Percentiles rank a stretch among this genome's conserved stretches.
Conservation (phyloP, 2,888 invertebrate species). For the Masnerella sp. region DNA sequence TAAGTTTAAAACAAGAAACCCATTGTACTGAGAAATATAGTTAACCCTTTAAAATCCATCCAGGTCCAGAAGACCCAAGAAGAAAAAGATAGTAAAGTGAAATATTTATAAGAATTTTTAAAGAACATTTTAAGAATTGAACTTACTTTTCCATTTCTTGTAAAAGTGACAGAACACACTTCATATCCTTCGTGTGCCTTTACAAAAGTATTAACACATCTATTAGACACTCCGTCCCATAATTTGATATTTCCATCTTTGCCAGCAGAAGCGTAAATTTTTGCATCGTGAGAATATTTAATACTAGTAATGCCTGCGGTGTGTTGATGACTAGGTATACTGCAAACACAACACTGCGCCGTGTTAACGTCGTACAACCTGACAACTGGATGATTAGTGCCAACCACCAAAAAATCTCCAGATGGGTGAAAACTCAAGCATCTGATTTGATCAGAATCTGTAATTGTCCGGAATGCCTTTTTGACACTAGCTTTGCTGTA, state of each 20-base stretch:
- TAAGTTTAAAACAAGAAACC: too few relatives aligned
- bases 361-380: conserved; percentile 97
- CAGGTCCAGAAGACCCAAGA: too few relatives aligned
- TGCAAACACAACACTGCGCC: conserved; percentile 96
- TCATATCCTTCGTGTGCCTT: conserved; percentile 97
- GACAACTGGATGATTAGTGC: conserved; percentile 93
- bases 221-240: conserved; percentile 97
- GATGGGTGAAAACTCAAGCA: conserved; percentile 96
- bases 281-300: conserved; percentile 86
- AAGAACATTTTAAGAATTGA: too few relatives aligned
- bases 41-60: too few relatives aligned
- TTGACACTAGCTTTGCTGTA: conserved; percentile 99
- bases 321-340: conserved; percentile 92
- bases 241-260: conserved; percentile 96
- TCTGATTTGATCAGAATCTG: conserved; percentile 94
- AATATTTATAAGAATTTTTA: too few relatives aligned
- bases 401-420: conserved; percentile 96
- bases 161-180: conserved; percentile 95
- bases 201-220: conserved; percentile 95
- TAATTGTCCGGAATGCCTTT: conserved; percentile 97
- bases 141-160: conserved; percentile 94
- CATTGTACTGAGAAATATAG: too few relatives aligned
- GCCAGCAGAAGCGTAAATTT: conserved; percentile 90
- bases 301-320: conserved; percentile 87
- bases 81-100: too few relatives aligned